Evolutionary conservation across 53 echinoderm and acorn worm genomes (phyloP), one percentile per base, ranked within the genome.

Genomic region (Patiria pectinifera): DNA sequence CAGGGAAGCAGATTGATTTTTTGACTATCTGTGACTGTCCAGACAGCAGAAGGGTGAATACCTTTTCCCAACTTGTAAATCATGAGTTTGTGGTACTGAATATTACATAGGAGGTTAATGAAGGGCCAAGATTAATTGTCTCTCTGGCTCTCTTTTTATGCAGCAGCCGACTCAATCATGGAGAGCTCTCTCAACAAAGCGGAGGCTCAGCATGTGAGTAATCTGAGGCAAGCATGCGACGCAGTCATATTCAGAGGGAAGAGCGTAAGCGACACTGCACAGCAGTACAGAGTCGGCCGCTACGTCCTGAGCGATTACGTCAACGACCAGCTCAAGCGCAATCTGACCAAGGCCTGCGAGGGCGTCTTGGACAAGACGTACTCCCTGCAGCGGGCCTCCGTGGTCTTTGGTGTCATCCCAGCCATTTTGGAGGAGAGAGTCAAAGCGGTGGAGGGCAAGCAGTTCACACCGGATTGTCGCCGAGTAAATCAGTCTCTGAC

Each of bases 271-370:
- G 81, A 81, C 45, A 80, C 90, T 4, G 90, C 90, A 2, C 59
- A 77, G 49, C 62, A 69, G 81, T 90, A 63, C 7, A 19, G 48
- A 4, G 81, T 90, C 19, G 90, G 90, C 45, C 80, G 90, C 80
- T 90, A 90, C 26, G 66, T 69, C 47, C 90, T 90, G 0, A 79
- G 80, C 6, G 90, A 90, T n/a, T 81, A 46, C 19, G 90, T 90
- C 80, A 90, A 90, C 47, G 90, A 80, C 80, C 45, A 80, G 69
- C 66, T 90, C 0, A 66, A 90, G 66, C 19, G 14, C 5, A 90
- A 80, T 44, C 90, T 90, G 4, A 69, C 12, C 80, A 63, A 48
- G 11, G 90, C 90, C 62, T 90, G 66, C 48, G 19, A 90, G n/a
- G 9, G 77, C 66, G 90, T 90, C 80, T n/a, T 90, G 12, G 19